Conservation (phyloP, 2,888 invertebrate genomes). For the Octodonta nipae region DNA sequence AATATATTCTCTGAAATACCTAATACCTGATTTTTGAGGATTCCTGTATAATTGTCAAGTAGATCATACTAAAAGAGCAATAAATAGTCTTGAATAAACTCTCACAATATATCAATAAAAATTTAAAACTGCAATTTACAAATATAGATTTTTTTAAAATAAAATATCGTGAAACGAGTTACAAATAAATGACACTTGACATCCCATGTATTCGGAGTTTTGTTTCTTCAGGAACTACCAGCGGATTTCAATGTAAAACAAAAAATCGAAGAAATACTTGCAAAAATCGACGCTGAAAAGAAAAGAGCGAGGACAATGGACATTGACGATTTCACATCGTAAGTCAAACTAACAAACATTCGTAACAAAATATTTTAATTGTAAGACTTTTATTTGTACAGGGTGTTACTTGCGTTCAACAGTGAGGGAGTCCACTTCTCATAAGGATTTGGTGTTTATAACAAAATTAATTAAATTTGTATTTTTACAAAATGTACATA, state of each 20-base stretch:
- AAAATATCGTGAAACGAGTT: no score
- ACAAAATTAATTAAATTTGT: slow-evolving; percentile 7
- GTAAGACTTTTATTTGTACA: slow-evolving; percentile 18
- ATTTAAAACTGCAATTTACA: no score
- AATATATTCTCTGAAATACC: no score
- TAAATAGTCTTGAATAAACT: no score
- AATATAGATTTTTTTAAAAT: no score
- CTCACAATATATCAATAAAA: no score
- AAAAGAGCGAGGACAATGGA: slow-evolving; percentile 88
- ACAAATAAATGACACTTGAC: no score
- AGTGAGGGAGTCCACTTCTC: slow-evolving; percentile 86
- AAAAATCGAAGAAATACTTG: slow-evolving; percentile 63
- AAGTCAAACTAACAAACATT: slow-evolving; percentile 20
- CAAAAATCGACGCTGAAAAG: slow-evolving; percentile 51
- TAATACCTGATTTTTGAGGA: no score
- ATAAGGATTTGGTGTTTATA: no score
- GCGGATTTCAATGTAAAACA: slow-evolving; percentile 70
- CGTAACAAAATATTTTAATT: slow-evolving; percentile 11
- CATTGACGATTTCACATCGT: slow-evolving; percentile 85
- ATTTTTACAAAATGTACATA: slow-evolving; percentile 7
- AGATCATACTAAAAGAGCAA: no score
- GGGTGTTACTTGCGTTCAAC: slow-evolving; percentile 56
- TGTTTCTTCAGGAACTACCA: slow-evolving; percentile 49
- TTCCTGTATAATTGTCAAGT: no score
- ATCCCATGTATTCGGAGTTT: no score